A percentile compares a stretch with the other conserved stretches of the same genome.
Evolutionary conservation across 2,113 vertebrate genomes (phyloP).

Genomic region (Malurus elegans): DNA sequence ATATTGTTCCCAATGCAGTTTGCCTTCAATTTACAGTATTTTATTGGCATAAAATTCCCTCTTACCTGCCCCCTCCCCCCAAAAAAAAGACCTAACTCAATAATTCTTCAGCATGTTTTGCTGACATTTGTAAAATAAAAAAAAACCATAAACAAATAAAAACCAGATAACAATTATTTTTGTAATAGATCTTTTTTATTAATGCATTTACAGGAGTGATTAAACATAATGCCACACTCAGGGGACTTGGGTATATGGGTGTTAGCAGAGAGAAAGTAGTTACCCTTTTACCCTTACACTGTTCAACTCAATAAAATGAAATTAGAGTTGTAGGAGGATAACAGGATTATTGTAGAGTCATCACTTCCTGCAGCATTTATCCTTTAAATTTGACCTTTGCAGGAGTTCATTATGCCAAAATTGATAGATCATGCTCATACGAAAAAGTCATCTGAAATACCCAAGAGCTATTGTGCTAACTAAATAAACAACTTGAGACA

Average conservation of each 20-base stretch:
- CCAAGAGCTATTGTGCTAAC: background rate
- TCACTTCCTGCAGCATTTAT: conserved; percentile 57
- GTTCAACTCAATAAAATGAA: conserved; percentile 68
- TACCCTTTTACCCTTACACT: conserved; percentile 57
- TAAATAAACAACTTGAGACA: background rate
- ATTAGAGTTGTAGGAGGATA: conserved; percentile 65
- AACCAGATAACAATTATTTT: background rate
- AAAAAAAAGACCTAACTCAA: background rate
- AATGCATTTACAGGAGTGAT: background rate
- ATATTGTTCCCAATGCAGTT: background rate
- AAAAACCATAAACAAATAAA: background rate
- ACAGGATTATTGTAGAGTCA: conserved; percentile 63
- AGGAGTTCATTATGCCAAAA: conserved; percentile 63
- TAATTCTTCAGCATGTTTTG: background rate
- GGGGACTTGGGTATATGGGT: background rate
- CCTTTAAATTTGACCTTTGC: conserved; percentile 63
- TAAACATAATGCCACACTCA: background rate
- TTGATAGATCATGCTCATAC: conserved; percentile 43
- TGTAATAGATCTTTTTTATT: conserved; percentile 16
- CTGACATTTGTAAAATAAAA: background rate
- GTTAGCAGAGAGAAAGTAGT: conserved; percentile 18
- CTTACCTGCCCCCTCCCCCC: accelerated
- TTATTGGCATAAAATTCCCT: background rate
- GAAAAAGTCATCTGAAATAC: conserved; percentile 16
- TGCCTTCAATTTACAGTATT: background rate